Evolutionary conservation across 2,888 invertebrate genomes (phyloP).

Genomic region (Aricia artaxerxes): DNA sequence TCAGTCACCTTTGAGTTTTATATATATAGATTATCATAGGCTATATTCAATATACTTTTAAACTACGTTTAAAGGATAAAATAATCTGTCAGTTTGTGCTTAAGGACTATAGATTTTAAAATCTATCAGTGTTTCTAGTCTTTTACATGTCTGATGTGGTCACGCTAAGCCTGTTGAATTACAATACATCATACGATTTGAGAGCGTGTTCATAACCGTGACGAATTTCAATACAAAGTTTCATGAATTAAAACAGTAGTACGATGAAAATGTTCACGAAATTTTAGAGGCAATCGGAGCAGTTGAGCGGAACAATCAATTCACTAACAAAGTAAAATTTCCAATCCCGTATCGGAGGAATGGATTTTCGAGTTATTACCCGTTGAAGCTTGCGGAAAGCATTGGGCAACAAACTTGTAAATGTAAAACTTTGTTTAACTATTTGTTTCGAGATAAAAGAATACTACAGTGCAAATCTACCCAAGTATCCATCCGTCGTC

Average conservation of each 20-base stretch:
- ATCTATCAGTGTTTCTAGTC: too few species aligned
- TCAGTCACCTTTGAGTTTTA: too few species aligned
- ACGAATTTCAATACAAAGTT: not conserved
- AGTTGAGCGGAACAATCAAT: constrained; percentile 22
- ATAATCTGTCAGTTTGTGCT: too few species aligned
- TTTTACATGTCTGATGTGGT: too few species aligned
- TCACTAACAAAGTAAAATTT: constrained; percentile 30
- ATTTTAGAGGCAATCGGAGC: not conserved
- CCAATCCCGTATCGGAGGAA: constrained; percentile 22
- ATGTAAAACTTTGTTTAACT: not conserved
- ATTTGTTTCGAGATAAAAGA: not conserved
- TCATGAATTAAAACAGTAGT: not conserved
- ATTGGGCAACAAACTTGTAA: constrained; percentile 9
- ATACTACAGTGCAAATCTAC: not conserved
- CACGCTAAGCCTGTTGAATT: too few species aligned
- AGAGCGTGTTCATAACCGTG: not conserved
- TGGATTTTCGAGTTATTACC: constrained; percentile 11
- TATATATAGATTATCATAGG: too few species aligned
- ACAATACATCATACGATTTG: not conserved
- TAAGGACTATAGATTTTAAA: too few species aligned
- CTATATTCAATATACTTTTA: too few species aligned
- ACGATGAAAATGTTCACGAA: not conserved
- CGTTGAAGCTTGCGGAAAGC: not conserved
- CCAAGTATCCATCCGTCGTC: too few species aligned
- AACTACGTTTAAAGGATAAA: too few species aligned